phyloP scores from a whole-genome alignment of 2,888 invertebrate genomes.

The Nymphalis polychloros region DNA sequence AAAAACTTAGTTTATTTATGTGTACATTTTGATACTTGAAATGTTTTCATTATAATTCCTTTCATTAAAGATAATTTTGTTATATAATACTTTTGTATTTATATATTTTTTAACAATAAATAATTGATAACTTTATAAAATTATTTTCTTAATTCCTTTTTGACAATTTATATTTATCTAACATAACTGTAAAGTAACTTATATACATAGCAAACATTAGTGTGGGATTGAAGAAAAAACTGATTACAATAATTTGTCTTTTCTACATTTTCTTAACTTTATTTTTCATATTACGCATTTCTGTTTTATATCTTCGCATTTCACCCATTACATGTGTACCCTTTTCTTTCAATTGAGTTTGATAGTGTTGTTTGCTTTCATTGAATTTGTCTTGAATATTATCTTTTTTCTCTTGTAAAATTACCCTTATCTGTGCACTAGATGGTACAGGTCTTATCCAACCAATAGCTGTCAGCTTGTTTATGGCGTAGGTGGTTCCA shows the following conservation, averaged over 20 bases:
- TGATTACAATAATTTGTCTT: slow-evolving; percentile 8
- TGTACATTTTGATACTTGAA: slow-evolving; percentile 73
- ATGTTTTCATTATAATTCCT: slow-evolving; percentile 64
- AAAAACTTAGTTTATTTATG: slow-evolving; percentile 51
- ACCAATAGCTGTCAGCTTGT: slow-evolving; percentile 89
- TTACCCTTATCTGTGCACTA: slow-evolving; percentile 82
- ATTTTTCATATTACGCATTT: slow-evolving; percentile 74
- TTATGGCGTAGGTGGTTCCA: slow-evolving; percentile 93
- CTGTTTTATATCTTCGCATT: slow-evolving; percentile 74
- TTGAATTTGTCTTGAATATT: slow-evolving; percentile 83
- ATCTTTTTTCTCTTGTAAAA: slow-evolving; percentile 83
- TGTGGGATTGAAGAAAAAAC: not conserved
- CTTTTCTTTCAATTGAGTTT: slow-evolving; percentile 70
- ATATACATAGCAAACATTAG: slow-evolving; percentile 6
- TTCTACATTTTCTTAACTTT: slow-evolving; percentile 70
- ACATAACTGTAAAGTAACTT: not conserved
- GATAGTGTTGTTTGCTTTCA: slow-evolving; percentile 76
- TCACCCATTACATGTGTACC: slow-evolving; percentile 76
- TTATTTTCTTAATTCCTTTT: slow-evolving; percentile 30
- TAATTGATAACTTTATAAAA: slow-evolving; percentile 46
- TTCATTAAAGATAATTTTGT: slow-evolving; percentile 46
- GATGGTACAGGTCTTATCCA: slow-evolving; percentile 92
- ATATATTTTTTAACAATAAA: slow-evolving; percentile 66
- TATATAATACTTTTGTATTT: slow-evolving; percentile 60
- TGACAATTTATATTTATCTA: slow-evolving; percentile 1